Evolutionary conservation across 2,888 invertebrate genomes (phyloP), one percentile per base, ranked within the genome.

Genomic region (Ennomos erosarius): DNA sequence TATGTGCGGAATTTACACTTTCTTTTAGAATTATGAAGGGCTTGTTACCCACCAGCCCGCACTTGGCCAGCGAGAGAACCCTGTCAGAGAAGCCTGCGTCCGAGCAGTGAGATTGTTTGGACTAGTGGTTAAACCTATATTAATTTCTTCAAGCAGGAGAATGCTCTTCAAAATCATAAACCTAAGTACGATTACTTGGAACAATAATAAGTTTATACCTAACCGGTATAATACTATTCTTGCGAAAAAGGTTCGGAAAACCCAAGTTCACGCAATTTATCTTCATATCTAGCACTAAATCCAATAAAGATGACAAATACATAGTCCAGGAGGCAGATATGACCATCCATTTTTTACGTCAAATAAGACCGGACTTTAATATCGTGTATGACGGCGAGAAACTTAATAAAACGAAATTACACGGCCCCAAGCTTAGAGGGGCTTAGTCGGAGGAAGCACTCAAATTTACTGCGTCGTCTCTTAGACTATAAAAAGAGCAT

Each of bases 341-440:
- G 58, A 59, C 60, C 58, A 54, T 50, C 64, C 49, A 62, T 64
- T 62, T 56, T 67, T 62, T 67, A 70, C 68, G 71, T 74, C 70
- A 67, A 69, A 75, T 69, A 65, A 64, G 57, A 53, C 61, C 59
- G 65, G 68, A 69, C 71, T 76, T 73, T 78, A 81, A 75, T 78
- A 78, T 76, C 75, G 70, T 74, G 72, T 70, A 73, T 69, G 76
- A 71, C 59, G 70, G 69, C 68, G 65, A 58, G 59, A 63, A 79
- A 84, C 79, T 87, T 86, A 85, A 87, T 88, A 87, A 85, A 87
- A 83, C 76, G 79, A 79, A 83, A 86, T 86, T 79, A 82, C 84
- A 66, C 76, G 70, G 73, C 67, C 66, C 66, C 61, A 63, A 67
- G 79, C 81, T 81, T 72, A 78, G 70, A 59, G 67, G 64, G 69